Evolutionary conservation across 2,113 vertebrate genomes (phyloP).

Genomic region (Calidris pygmaea): DNA sequence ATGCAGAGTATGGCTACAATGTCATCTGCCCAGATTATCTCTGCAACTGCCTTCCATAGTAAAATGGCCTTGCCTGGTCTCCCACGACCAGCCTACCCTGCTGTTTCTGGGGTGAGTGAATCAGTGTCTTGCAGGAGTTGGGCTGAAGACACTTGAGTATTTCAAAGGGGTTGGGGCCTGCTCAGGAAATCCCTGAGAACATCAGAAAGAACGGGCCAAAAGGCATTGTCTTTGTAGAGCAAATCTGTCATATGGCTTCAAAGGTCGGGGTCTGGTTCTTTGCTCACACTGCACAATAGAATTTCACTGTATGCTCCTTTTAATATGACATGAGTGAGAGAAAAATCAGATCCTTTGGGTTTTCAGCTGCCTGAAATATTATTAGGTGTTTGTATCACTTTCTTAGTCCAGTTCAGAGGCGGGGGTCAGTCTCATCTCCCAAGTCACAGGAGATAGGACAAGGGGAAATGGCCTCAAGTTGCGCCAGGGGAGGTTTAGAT

Average conservation of each 20-base stretch:
- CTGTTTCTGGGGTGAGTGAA: constrained; percentile 88
- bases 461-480: too few relatives aligned
- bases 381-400: not conserved
- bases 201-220: not conserved
- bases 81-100: constrained; percentile 83
- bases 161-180: not conserved
- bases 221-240: not conserved
- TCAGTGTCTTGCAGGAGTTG: not conserved
- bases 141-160: not conserved
- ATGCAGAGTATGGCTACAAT: constrained; percentile 95
- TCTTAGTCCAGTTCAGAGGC: not conserved
- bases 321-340: not conserved
- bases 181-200: not conserved
- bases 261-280: not conserved
- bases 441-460: too few relatives aligned
- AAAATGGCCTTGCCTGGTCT: constrained; percentile 90
- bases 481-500: too few relatives aligned
- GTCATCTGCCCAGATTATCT: constrained; percentile 97
- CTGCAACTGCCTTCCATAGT: constrained; percentile 90
- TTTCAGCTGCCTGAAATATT: not conserved
- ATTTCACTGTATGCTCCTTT: not conserved
- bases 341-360: not conserved
- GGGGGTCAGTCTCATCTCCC: too few relatives aligned
- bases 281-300: not conserved
- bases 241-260: not conserved